Evolutionary conservation across 2,113 vertebrate species (phyloP).

Genomic region (Ammodytes marinus): DNA sequence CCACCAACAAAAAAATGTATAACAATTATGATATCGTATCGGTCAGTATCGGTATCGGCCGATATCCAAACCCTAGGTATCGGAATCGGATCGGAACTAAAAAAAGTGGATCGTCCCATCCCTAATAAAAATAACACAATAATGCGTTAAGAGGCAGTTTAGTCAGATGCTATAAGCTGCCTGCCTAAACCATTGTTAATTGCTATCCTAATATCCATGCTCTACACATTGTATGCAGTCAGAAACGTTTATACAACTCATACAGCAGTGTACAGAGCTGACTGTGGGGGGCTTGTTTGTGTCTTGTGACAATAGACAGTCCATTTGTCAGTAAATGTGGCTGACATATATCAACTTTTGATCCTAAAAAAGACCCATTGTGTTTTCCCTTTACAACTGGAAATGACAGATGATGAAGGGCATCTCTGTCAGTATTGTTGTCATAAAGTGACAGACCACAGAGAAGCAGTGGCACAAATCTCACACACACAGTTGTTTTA

Average conservation of each 20-base stretch:
- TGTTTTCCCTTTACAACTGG: background rate
- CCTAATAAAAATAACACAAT: background rate
- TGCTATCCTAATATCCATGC: background rate
- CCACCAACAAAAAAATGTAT: too few relatives aligned
- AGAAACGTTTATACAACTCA: slow-evolving; percentile 8
- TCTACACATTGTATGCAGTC: background rate
- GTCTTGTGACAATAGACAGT: slow-evolving; percentile 31
- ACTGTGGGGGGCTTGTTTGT: slow-evolving; percentile 15
- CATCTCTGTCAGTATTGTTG: slow-evolving; percentile 8
- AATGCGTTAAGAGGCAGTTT: background rate
- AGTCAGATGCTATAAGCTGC: slow-evolving; percentile 7
- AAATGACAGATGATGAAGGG: slow-evolving; percentile 1
- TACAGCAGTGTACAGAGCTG: slow-evolving; percentile 16
- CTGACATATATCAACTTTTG: slow-evolving; percentile 13
- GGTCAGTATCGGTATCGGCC: too few relatives aligned
- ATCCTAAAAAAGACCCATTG: slow-evolving; percentile 10
- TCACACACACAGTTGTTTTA: slow-evolving; percentile 17
- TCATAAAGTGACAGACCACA: slow-evolving; percentile 9
- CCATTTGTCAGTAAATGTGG: slow-evolving; percentile 28
- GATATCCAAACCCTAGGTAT: too few relatives aligned
- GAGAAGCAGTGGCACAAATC: slow-evolving; percentile 20
- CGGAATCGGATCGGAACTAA: too few relatives aligned
- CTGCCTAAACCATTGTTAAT: slow-evolving; percentile 5
- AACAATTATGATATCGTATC: too few relatives aligned
- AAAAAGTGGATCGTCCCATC: too few relatives aligned